Conservation (phyloP, 2,888 invertebrate genomes). For the Hyles lineata region DNA sequence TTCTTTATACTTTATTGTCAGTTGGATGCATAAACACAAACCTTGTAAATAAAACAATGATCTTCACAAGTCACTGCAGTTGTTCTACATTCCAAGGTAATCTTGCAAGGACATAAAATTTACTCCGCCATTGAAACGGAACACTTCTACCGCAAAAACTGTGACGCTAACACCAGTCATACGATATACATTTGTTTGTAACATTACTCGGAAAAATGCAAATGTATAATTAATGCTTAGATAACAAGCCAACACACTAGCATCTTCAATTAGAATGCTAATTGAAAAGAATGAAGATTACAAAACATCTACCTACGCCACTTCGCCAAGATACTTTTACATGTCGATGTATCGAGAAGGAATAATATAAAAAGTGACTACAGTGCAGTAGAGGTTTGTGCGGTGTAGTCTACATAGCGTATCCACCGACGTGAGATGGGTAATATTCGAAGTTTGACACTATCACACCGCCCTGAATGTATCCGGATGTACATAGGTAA, state of each 20-base stretch:
- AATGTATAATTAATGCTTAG: slow-evolving; percentile 8
- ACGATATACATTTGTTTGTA: slow-evolving; percentile 28
- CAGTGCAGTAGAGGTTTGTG: too few relatives aligned
- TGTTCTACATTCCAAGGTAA: slow-evolving; percentile 22
- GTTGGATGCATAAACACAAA: not conserved
- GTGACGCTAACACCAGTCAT: slow-evolving; percentile 29
- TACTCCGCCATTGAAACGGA: slow-evolving; percentile 51
- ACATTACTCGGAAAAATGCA: slow-evolving; percentile 24
- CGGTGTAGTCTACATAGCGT: too few relatives aligned
- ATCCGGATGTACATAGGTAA: too few relatives aligned
- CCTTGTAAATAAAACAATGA: not conserved
- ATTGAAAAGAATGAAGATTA: not conserved
- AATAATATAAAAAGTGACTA: too few relatives aligned
- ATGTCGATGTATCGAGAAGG: too few relatives aligned
- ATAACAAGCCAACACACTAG: not conserved
- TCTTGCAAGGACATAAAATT: slow-evolving; percentile 28
- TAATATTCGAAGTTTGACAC: too few relatives aligned
- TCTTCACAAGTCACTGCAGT: not conserved
- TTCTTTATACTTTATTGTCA: not conserved
- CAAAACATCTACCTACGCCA: not conserved
- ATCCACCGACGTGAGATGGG: too few relatives aligned
- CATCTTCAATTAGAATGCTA: not conserved
- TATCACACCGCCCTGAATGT: too few relatives aligned
- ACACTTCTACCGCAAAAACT: slow-evolving; percentile 60
- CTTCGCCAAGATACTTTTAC: too few relatives aligned